phyloP scores from a whole-genome alignment of 2,888 invertebrate genomes.

The Hypsopygia costalis region DNA sequence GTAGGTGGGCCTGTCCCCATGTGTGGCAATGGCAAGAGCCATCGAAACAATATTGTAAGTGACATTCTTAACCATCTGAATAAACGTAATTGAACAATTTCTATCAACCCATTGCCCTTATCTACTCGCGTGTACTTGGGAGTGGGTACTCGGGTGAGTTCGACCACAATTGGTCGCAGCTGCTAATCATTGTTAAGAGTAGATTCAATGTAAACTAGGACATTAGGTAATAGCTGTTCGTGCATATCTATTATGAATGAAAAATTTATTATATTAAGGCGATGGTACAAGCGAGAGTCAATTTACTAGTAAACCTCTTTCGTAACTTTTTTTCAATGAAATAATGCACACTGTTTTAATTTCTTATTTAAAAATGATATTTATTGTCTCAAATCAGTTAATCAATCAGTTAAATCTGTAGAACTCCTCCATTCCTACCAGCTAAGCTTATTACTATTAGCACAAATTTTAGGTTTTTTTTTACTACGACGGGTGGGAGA shows the following conservation, averaged over 20 bases:
- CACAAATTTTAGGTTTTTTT: too few relatives aligned
- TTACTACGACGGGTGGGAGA: too few relatives aligned
- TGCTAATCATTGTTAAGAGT: constrained; percentile 54
- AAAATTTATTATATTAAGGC: too few relatives aligned
- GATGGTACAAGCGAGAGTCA: too few relatives aligned
- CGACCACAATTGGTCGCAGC: constrained; percentile 49
- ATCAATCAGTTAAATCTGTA: too few relatives aligned
- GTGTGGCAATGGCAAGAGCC: constrained; percentile 62
- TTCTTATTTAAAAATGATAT: too few relatives aligned
- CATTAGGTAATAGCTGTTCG: constrained; percentile 19
- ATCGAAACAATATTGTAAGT: constrained; percentile 63
- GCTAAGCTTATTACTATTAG: too few relatives aligned
- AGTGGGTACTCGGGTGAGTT: constrained; percentile 36
- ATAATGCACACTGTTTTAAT: too few relatives aligned
- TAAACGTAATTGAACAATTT: constrained; percentile 75
- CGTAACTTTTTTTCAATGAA: too few relatives aligned
- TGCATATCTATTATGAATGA: neutral
- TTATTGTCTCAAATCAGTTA: too few relatives aligned
- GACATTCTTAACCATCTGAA: constrained; percentile 74
- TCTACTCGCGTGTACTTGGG: constrained; percentile 31
- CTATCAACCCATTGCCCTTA: constrained; percentile 74
- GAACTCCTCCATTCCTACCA: too few relatives aligned
- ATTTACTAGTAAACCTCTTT: too few relatives aligned
- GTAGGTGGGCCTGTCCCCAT: constrained; percentile 22
- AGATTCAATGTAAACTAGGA: constrained; percentile 40